Evolutionary conservation across 2,888 invertebrate species (phyloP).

Genomic region (Dasysyrphus tricinctus): DNA sequence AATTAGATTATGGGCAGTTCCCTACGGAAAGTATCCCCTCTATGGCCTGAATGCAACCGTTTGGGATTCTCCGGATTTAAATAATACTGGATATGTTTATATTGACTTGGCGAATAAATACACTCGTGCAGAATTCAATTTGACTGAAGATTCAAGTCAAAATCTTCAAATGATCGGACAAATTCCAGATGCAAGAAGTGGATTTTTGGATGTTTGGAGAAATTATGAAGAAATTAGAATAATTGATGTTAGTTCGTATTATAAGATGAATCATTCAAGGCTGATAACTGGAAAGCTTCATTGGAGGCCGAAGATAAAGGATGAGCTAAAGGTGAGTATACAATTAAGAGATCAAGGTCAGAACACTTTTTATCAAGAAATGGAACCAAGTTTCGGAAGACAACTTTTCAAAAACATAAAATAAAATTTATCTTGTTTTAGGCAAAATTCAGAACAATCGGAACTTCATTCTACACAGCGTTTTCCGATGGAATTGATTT

Average conservation of each 20-base stretch:
- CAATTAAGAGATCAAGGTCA: no score
- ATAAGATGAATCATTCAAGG: constrained; percentile 92
- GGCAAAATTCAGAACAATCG: constrained; percentile 83
- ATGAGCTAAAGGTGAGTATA: constrained; percentile 85
- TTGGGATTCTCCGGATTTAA: constrained; percentile 85
- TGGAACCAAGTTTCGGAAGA: no score
- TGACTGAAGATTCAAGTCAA: constrained; percentile 88
- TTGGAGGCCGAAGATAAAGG: constrained; percentile 91
- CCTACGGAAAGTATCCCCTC: constrained; percentile 84
- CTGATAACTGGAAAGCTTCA: constrained; percentile 90
- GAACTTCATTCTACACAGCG: constrained; percentile 84
- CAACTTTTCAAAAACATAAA: no score
- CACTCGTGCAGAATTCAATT: constrained; percentile 87
- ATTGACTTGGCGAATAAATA: constrained; percentile 86
- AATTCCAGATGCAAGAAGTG: constrained; percentile 91
- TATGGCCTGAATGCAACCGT: constrained; percentile 86
- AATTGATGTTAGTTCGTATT: constrained; percentile 90
- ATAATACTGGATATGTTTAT: constrained; percentile 86
- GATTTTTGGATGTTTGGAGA: constrained; percentile 90
- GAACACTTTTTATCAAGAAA: no score
- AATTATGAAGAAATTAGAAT: constrained; percentile 91
- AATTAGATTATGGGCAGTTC: constrained; percentile 85
- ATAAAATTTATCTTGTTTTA: constrained; percentile 78
- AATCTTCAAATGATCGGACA: constrained; percentile 89
- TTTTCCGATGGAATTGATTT: constrained; percentile 85